phyloP scores from a whole-genome alignment of 2,113 vertebrate genomes.

The Carassius auratus region DNA sequence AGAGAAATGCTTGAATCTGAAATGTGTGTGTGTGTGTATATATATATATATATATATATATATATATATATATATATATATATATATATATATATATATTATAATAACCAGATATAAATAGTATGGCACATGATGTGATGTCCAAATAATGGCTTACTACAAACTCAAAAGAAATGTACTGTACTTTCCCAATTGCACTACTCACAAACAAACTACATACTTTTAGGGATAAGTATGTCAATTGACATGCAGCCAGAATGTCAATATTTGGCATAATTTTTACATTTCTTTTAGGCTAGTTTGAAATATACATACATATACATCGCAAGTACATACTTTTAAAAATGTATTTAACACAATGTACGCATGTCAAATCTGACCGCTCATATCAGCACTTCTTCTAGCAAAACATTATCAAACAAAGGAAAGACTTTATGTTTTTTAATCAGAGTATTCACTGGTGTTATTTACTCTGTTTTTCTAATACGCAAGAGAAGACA shows the following conservation, averaged over 20 bases:
- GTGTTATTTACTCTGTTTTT: conserved; percentile 5
- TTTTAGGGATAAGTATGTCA: background rate
- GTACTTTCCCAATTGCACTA: background rate
- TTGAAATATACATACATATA: background rate
- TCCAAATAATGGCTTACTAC: background rate
- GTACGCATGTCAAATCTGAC: background rate
- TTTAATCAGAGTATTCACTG: background rate
- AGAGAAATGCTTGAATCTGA: background rate
- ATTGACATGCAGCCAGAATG: background rate
- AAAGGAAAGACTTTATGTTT: background rate
- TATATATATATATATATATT: too few relatives aligned
- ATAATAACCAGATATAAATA: background rate
- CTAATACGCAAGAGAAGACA: conserved; percentile 23
- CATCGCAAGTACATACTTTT: background rate
- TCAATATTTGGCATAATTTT: background rate
- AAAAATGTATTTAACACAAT: background rate
- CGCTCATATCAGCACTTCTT: conserved; percentile 18
- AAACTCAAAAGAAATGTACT: background rate
- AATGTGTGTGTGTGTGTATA: background rate
- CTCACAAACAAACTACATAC: background rate
- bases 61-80: too few relatives aligned
- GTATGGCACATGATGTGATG: background rate
- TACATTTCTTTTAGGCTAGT: background rate
- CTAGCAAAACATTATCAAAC: conserved; percentile 42
- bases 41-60: background rate